A percentile compares a stretch with the other conserved stretches of the same genome.
Conservation (phyloP, 2,113 vertebrate genomes). For the Poeciliopsis retropinna region DNA sequence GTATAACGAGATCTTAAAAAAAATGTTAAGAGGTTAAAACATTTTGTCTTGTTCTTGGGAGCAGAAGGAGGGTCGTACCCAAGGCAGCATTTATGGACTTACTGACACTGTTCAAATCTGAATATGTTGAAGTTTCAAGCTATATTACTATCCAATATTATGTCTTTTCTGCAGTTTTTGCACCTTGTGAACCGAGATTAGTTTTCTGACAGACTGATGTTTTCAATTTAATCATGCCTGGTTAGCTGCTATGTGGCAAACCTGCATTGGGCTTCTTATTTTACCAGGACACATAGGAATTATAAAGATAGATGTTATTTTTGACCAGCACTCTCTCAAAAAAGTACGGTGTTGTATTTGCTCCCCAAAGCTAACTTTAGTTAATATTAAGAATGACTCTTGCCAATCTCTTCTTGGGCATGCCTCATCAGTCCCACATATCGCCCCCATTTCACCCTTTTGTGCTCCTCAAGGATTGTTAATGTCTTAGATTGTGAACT, state of each 20-base stretch:
- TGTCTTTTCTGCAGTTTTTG: background rate
- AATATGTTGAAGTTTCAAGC: too few relatives aligned
- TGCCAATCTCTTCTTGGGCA: conserved; percentile 84
- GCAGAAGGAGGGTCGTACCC: too few relatives aligned
- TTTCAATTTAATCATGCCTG: background rate
- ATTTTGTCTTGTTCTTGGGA: too few relatives aligned
- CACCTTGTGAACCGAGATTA: background rate
- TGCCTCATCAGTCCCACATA: conserved; percentile 59
- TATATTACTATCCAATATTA: background rate
- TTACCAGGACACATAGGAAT: background rate
- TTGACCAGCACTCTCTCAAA: background rate
- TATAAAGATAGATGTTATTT: background rate
- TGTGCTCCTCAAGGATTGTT: conserved; percentile 92
- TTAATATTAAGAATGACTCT: conserved; percentile 81
- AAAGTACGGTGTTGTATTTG: conserved; percentile 70
- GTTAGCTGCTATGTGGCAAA: background rate
- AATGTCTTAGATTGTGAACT: conserved; percentile 90
- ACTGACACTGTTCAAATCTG: too few relatives aligned
- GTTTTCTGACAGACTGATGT: background rate
- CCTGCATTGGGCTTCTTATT: background rate
- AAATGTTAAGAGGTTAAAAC: too few relatives aligned
- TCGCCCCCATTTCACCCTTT: conserved; percentile 29
- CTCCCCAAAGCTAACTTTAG: conserved; percentile 73
- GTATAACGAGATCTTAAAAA: background rate
- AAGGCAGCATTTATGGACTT: too few relatives aligned